Base-by-base conservation (phyloP, 2,797 vertebrate species). In the Tachyglossus aculeatus region DNA sequence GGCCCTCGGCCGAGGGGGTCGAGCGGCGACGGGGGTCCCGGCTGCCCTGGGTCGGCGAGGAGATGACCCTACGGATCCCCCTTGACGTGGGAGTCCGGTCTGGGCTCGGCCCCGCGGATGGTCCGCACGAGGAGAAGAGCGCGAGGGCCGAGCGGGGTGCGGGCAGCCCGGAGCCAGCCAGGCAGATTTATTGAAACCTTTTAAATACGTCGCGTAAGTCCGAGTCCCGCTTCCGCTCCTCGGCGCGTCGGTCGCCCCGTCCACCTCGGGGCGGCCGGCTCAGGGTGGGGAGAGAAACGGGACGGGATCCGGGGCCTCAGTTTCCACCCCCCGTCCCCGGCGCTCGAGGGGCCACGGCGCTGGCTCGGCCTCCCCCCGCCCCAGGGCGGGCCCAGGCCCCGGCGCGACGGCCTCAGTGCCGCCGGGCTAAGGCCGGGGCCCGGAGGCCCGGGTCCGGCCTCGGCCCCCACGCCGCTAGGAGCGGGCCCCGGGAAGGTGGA, bases 401-500 rank as follows among this genome's bases (percentile, higher is more conserved):
- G 64, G 61, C 50, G 25, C 22, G 68, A 59, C 67, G 19, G 59
- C 69, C 68, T 2, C 15, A 25, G 19, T 14, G 7, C 24, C 51
- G 44, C 54, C 74, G 67, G 48, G 60, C 57, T 33, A n/a, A 37
- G 65, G n/a, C 37, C 61, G 70, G 81, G 69, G 68, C 57, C 74
- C 53, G 57, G 66, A 70, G 38, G 51, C n/a, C 32, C 34, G 40
- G 27, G 31, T 16, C 18, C 24, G 24, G 25, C 47, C 41, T 51
- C 36, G 53, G 75, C 68, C 66, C 66, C 74, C 63, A 5, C 14
- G 36, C 41, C 77, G 81, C 78, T 93, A 97, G 70, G 95, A 94
- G 80, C 95, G 92, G 0, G 93, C 91, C 84, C 93, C 94, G 0
- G 96, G 96, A 83, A 97, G 86, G 70, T 94, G 80, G n/a, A 93